Percentiles rank a stretch among this genome's conserved stretches.
Evolutionary conservation across 2,797 vertebrate species (phyloP).

Genomic region (Oryzias sinensis): DNA sequence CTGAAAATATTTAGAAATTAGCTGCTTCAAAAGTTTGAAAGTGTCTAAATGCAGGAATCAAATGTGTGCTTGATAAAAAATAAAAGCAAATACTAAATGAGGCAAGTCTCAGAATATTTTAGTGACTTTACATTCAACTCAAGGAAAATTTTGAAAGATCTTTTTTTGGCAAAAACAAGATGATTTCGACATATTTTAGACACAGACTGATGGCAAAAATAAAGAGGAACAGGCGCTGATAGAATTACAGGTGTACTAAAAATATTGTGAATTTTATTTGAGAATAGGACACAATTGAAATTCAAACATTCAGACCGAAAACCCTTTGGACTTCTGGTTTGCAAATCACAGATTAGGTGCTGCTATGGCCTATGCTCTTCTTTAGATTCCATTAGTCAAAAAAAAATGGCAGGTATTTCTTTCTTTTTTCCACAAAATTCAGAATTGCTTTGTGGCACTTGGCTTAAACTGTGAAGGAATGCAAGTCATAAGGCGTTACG

Average conservation of each 20-base stretch:
- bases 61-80: no score
- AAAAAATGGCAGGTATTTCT: slow-evolving; percentile 12
- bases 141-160: no score
- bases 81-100: no score
- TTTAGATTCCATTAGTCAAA: slow-evolving; percentile 6
- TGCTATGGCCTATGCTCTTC: no score
- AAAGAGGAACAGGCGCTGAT: slow-evolving; percentile 40
- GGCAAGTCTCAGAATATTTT: no score
- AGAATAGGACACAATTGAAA: slow-evolving; percentile 68
- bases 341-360: no score
- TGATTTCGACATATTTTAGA: neutral
- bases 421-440: slow-evolving; percentile 15
- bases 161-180: no score
- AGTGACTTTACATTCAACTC: no score
- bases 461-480: slow-evolving; percentile 50
- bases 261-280: slow-evolving; percentile 76
- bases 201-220: slow-evolving; percentile 6
- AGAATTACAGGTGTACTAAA: slow-evolving; percentile 68
- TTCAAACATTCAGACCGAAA: slow-evolving; percentile 55
- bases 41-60: no score
- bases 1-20: no score
- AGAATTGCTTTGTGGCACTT: slow-evolving; percentile 24
- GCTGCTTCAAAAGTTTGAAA: no score
- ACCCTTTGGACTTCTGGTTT: no score
- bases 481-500: slow-evolving; percentile 76